Base-by-base conservation (phyloP, 2,113 vertebrate species). In the Lanius collurio region DNA sequence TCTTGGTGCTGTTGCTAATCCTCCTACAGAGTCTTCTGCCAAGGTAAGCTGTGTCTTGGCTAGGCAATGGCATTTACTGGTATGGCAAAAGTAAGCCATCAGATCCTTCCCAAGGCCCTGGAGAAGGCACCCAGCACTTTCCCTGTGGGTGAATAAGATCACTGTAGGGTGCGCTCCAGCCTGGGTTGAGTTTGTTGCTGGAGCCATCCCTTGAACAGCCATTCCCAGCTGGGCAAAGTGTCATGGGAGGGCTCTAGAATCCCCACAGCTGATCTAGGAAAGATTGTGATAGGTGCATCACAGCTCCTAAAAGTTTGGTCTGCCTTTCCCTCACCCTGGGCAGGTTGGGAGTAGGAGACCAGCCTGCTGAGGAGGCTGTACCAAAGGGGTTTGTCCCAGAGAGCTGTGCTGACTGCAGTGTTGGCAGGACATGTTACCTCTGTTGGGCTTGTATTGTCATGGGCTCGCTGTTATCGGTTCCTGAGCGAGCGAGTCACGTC, bases 401-500 rank as follows among this genome's bases (percentile, higher is more conserved):
- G 78, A n/a, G 49, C 41, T 52, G 35, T 15, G 26, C 55, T 0
- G 3, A 4, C 64, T 1, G 8, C 26, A 2, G 41, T 8, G 41
- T 7, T 97, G 94, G 90, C 95, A 90, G 79, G 85, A 22, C 33
- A 1, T 0, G 4, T 42, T 64, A 30, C n/a, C 44, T 77, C 63
- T 77, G 53, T 41, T 33, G 69, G 60, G 73, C 33, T 59, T 16
- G 30, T 42, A 41, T 81, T 94, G 94, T 91, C 50, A 2, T 70
- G 86, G 89, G 55, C 68, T 86, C 26, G 15, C 56, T 46, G 47
- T 93, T 97, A 91, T 91, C 83, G 9, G 91, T 89, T 95, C 96
- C 96, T 71, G 93, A 81, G 80, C 28, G 47, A 67, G 83, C 95
- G 68, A 68, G 93, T 94, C 83, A 78, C 1, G 89, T 97, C 91